Percentiles rank a stretch among this genome's conserved stretches.
These are phyloP conservation scores for Xerus inauris DNA, from an alignment of 2,113 vertebrate genomes.

Conservation along the genomic window DNA sequence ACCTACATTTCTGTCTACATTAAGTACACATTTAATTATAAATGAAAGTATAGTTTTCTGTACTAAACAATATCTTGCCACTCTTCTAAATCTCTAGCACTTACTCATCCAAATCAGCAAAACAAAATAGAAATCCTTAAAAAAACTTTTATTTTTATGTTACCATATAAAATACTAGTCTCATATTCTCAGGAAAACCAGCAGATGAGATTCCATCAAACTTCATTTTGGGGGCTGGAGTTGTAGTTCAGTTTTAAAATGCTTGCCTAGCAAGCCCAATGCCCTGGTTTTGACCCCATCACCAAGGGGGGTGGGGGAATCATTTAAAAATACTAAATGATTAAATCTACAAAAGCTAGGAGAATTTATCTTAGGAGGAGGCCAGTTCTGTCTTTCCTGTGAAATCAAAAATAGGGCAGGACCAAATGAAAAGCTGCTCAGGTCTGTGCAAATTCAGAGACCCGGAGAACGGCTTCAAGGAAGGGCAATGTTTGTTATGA, in stretches of 20 bases:
- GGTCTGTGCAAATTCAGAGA: background rate
- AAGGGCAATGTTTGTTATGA: background rate
- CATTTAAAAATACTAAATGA: background rate
- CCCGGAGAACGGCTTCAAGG: background rate
- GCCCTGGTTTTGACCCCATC: too few species aligned
- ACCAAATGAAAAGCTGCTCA: background rate
- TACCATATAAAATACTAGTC: background rate
- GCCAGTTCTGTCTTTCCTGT: background rate
- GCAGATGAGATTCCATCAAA: background rate
- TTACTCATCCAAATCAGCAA: background rate
- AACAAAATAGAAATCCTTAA: conserved; percentile 6
- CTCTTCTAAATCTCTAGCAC: background rate
- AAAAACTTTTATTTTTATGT: background rate
- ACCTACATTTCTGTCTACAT: background rate
- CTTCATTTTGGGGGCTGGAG: background rate
- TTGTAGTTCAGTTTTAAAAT: too few species aligned
- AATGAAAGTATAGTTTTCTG: background rate
- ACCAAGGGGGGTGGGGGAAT: too few species aligned
- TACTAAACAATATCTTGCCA: background rate
- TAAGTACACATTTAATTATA: background rate
- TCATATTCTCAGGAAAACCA: background rate
- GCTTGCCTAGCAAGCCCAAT: too few species aligned
- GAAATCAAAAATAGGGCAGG: background rate
- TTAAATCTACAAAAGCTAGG: background rate
- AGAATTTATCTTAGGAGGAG: background rate